Evolutionary conservation across 2,888 invertebrate species (phyloP), one percentile per base, ranked within the genome.

Genomic region (Brachypalpus laphriformis): DNA sequence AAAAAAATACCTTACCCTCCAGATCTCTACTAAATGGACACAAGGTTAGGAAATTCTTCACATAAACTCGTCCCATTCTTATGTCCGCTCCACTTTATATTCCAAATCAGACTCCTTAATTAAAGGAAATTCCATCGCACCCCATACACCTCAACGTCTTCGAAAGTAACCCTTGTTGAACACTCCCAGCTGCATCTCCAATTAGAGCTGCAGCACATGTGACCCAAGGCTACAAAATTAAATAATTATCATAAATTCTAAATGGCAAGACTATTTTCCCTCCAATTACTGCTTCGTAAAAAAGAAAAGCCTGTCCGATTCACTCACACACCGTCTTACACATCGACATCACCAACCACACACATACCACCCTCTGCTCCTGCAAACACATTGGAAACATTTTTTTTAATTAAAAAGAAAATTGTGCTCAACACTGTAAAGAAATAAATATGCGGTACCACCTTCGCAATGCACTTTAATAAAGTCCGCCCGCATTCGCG

Each of bases 201-300:
- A 85, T 85, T 80, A 80, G 65, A 70, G 18, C 61, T 45, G 59
- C 31, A 1, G 8, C 31, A 80, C 80, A 85, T 83, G 83, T 74
- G 83, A 74, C 74, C 57, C 68, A 66, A 34, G 31, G 45, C 57
- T 83, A 57, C 40, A 75, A 63, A 75, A 75, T 83, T 65, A 74
- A 78, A 80, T 80, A 81, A 85, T 85, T 76, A 80, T 71, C 70
- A 80, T 80, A 81, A 85, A 80, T 85, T 76, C 45, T 59, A 75
- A 57, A 57, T 1, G 37, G 16, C 4, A 5, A 18, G 18, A 18
- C 18, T 11, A 20, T 22, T 65, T 63, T 61, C 59, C 54, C 37
- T 66, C 63, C 68, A 72, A 83, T 68, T 42, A 63, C 18, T 51
- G 45, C 66, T 34, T 45, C 45, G n/a, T 63, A 34, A 59, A 57